phyloP scores from a whole-genome alignment of 2,113 vertebrate genomes.

The Scortum barcoo region DNA sequence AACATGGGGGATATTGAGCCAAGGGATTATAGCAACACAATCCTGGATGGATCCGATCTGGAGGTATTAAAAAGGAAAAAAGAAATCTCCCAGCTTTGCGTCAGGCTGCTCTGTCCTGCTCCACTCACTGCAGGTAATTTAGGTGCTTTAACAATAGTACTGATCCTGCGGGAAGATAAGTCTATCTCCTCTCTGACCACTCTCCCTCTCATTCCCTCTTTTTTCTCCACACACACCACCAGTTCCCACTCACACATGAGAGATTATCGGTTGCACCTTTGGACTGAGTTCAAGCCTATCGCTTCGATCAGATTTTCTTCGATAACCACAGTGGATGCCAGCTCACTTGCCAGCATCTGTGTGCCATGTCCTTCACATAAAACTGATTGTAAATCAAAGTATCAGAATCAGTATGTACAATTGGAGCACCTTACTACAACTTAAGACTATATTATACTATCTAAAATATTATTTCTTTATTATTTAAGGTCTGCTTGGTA shows the following conservation, averaged over 20 bases:
- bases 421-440: not conserved
- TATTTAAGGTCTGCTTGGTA: not conserved
- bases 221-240: conserved; percentile 5
- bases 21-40: conserved; percentile 75
- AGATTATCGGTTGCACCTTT: conserved; percentile 47
- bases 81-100: conserved; percentile 66
- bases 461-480: not conserved
- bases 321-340: conserved; percentile 52
- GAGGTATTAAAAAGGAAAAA: conserved; percentile 78
- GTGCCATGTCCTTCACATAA: too few relatives aligned
- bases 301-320: conserved; percentile 52
- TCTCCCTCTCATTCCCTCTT: conserved; percentile 22
- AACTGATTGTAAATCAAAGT: too few relatives aligned
- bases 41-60: conserved; percentile 71
- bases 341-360: conserved; percentile 12
- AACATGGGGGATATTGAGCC: conserved; percentile 72
- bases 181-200: conserved; percentile 43
- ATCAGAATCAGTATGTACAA: not conserved
- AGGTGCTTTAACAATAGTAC: conserved; percentile 69
- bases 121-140: conserved; percentile 70
- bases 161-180: conserved; percentile 66
- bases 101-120: conserved; percentile 59
- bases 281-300: conserved; percentile 51
- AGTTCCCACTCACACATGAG: conserved; percentile 15
- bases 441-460: not conserved